phyloP scores from a whole-genome alignment of 2,888 invertebrate genomes.

The Eustalomyia histrio region DNA sequence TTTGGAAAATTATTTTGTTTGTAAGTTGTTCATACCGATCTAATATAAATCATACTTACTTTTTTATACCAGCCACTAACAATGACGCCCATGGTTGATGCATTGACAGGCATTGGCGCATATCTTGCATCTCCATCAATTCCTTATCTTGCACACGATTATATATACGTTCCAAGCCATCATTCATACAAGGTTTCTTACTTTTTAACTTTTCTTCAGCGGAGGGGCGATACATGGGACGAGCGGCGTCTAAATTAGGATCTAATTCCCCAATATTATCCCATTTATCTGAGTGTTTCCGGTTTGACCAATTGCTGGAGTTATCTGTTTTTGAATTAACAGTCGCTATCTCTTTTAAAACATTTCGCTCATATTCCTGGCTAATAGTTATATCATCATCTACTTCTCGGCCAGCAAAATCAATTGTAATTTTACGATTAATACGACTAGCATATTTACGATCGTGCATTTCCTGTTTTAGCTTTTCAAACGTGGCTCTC shows the following conservation, averaged over 20 bases:
- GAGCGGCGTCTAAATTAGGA: conserved; percentile 70
- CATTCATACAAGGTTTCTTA: conserved; percentile 35
- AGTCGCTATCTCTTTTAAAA: conserved; percentile 78
- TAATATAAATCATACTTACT: conserved; percentile 80
- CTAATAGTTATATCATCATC: conserved; percentile 80
- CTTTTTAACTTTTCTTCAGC: conserved; percentile 57
- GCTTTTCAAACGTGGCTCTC: conserved; percentile 83
- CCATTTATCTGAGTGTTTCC: conserved; percentile 60
- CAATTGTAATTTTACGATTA: conserved; percentile 86
- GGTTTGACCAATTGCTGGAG: conserved; percentile 68
- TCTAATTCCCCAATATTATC: conserved; percentile 62
- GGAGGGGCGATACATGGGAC: conserved; percentile 70
- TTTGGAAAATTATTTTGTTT: too few species aligned
- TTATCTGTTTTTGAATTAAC: conserved; percentile 63
- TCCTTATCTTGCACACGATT: conserved; percentile 87
- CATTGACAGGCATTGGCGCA: conserved; percentile 94
- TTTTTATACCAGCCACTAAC: conserved; percentile 94
- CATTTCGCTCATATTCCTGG: conserved; percentile 77
- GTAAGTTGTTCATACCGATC: too few species aligned
- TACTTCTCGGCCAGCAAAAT: conserved; percentile 85
- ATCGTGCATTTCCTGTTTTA: conserved; percentile 85
- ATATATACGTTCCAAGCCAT: conserved; percentile 73
- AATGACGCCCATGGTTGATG: conserved; percentile 98
- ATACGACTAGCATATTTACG: conserved; percentile 85
- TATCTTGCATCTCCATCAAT: conserved; percentile 90